These are phyloP conservation scores for Hycleus cichorii DNA, from an alignment of 1,140 invertebrate species.

Conservation along the genomic window DNA sequence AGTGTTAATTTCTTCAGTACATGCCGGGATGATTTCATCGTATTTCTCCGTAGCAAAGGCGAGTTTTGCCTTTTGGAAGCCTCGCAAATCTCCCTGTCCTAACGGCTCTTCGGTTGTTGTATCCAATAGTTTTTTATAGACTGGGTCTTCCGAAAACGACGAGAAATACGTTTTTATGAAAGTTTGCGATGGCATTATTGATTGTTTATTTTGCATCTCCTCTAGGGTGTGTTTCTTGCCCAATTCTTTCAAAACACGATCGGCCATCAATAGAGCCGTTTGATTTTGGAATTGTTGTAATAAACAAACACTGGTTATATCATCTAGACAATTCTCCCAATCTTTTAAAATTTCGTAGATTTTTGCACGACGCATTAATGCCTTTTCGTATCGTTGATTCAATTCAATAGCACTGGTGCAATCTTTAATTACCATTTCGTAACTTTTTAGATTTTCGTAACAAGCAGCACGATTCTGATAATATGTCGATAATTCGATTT, in stretches of 20 bases:
- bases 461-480: conserved; percentile 95
- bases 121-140: conserved; percentile 41
- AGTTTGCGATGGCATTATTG: conserved; percentile 71
- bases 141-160: conserved; percentile 78
- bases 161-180: conserved; percentile 79
- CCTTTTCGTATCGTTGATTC: conserved; percentile 86
- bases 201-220: conserved; percentile 58
- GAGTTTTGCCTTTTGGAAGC: conserved; percentile 56
- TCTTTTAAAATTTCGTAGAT: conserved; percentile 74
- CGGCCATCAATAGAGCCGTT: conserved; percentile 68
- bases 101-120: conserved; percentile 24
- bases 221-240: conserved; percentile 64
- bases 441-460: conserved; percentile 87
- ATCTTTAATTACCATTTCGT: conserved; percentile 75
- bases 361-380: conserved; percentile 73
- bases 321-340: conserved; percentile 74
- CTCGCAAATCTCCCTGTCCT: conserved; percentile 33
- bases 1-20: conserved; percentile 73
- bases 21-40: conserved; percentile 69
- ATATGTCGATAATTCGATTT: conserved; percentile 74
- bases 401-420: conserved; percentile 78
- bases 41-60: conserved; percentile 63
- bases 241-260: conserved; percentile 75
- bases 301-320: conserved; percentile 86
- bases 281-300: conserved; percentile 82